Conservation (phyloP, 1,140 invertebrate species). For the honey bee (Apis mellifera) region DNA sequence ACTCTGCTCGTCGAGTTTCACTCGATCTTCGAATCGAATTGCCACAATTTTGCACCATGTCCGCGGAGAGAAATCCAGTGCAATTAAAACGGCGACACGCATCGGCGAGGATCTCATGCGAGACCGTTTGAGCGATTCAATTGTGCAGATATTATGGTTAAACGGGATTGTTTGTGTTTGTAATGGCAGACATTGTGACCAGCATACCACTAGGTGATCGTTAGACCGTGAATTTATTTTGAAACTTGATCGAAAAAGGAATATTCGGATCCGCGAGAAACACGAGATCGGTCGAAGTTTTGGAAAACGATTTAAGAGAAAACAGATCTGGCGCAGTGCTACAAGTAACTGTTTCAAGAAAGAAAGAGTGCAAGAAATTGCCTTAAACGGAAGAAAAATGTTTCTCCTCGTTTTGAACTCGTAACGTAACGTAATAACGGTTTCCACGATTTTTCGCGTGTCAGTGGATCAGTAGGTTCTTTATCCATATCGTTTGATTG, state of each 20-base stretch:
- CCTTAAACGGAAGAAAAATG: slow-evolving; percentile 38
- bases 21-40: background rate
- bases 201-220: background rate
- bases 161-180: too few relatives aligned
- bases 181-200: background rate
- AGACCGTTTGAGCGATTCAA: background rate
- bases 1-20: background rate
- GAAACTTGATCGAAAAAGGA: too few relatives aligned
- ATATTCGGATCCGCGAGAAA: background rate
- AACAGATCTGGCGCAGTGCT: too few relatives aligned
- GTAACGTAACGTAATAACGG: slow-evolving; percentile 39
- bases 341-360: slow-evolving; percentile 17
- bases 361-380: slow-evolving; percentile 23
- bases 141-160: too few relatives aligned
- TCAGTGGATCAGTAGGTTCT: slow-evolving; percentile 58
- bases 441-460: slow-evolving; percentile 51
- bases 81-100: slow-evolving; percentile 2
- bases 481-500: slow-evolving; percentile 7
- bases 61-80: slow-evolving; percentile 1
- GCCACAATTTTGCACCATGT: too few relatives aligned
- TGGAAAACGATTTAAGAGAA: background rate
- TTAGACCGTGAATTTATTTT: background rate
- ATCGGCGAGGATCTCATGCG: slow-evolving; percentile 1
- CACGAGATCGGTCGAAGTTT: background rate
- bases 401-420: background rate